Evolutionary conservation across 2,113 vertebrate species (phyloP).

Genomic region (Arothron firmamentum): DNA sequence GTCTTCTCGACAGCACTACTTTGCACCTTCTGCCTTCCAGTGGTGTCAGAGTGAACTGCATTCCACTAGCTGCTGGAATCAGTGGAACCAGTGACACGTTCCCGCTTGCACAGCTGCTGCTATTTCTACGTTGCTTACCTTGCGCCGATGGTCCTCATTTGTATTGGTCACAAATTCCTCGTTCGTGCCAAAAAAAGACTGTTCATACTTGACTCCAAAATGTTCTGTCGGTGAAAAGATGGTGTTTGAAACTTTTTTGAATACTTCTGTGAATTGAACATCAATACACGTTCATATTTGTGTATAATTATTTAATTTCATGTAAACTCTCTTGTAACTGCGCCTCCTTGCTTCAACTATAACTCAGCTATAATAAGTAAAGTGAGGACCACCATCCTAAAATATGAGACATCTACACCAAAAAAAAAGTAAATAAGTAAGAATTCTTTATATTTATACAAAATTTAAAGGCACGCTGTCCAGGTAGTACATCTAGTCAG

Average conservation of each 20-base stretch:
- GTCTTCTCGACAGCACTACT: not conserved
- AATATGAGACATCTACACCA: too few relatives aligned
- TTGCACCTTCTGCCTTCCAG: constrained; percentile 35
- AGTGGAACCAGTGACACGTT: constrained; percentile 26
- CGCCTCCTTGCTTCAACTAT: too few relatives aligned
- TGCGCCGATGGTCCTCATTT: constrained; percentile 16
- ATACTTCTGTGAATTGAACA: constrained; percentile 6
- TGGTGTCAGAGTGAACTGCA: constrained; percentile 39
- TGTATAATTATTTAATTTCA: constrained; percentile 10
- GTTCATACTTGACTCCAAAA: constrained; percentile 25
- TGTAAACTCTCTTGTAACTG: constrained; percentile 3
- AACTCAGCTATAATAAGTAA: too few relatives aligned
- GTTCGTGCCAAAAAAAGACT: constrained; percentile 4
- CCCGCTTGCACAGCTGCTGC: not conserved
- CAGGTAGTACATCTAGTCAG: too few relatives aligned
- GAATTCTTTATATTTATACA: too few relatives aligned
- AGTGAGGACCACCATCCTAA: too few relatives aligned
- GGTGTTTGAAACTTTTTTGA: constrained; percentile 21
- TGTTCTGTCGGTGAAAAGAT: constrained; percentile 8
- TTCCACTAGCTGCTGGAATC: constrained; percentile 14
- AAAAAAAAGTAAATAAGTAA: too few relatives aligned
- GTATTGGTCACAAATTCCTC: constrained; percentile 11
- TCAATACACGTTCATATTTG: not conserved
- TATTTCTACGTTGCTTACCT: constrained; percentile 17
- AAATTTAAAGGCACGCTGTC: too few relatives aligned